These are phyloP conservation scores for Thymelicus acteon DNA, from an alignment of 2,888 invertebrate genomes.

Conservation along the genomic window DNA sequence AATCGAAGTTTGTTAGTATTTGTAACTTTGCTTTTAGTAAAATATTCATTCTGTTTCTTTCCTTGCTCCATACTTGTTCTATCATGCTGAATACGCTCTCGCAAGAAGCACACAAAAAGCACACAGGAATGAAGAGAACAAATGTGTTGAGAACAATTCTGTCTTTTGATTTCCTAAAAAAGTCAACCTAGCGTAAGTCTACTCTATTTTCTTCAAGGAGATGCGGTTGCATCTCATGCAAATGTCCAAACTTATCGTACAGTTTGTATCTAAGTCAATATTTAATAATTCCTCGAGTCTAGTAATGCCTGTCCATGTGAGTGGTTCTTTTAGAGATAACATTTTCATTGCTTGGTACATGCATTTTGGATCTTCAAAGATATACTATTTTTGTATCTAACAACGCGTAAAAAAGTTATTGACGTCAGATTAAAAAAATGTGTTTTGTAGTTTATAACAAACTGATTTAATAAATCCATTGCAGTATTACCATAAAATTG, in stretches of 20 bases:
- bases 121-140: background rate
- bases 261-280: background rate
- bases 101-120: background rate
- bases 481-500: too few relatives aligned
- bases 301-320: background rate
- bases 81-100: background rate
- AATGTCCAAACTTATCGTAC: background rate
- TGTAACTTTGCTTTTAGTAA: constrained; percentile 1
- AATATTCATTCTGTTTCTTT: background rate
- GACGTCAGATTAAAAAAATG: too few relatives aligned
- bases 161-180: background rate
- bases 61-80: background rate
- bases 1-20: constrained; percentile 1
- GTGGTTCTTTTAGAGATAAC: background rate
- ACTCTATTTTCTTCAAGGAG: background rate
- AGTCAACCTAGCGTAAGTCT: background rate
- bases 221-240: background rate
- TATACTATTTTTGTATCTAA: too few relatives aligned
- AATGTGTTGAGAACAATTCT: background rate
- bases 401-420: too few relatives aligned
- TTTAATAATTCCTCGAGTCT: background rate
- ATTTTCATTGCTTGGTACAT: constrained; percentile 4
- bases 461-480: too few relatives aligned
- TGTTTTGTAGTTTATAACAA: too few relatives aligned
- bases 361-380: background rate